Conservation (phyloP, 2,888 invertebrate genomes). For the Acleris cristana region DNA sequence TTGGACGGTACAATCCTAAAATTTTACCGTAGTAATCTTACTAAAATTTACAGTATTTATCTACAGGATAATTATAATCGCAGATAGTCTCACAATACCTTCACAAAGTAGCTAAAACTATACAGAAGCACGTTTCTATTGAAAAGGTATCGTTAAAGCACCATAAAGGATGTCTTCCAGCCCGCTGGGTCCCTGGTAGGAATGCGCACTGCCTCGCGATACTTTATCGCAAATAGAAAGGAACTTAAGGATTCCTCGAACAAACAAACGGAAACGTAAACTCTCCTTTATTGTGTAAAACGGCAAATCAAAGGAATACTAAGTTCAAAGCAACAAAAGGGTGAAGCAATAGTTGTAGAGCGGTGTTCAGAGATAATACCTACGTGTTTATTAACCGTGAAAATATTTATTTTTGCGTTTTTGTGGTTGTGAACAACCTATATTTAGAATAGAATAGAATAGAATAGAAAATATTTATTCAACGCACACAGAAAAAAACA, state of each 20-base stretch:
- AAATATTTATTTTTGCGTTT: not conserved
- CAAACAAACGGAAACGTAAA: conserved; percentile 74
- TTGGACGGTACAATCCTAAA: no score
- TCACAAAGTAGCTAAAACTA: conserved; percentile 7
- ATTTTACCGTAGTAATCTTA: no score
- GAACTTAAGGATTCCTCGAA: conserved; percentile 71
- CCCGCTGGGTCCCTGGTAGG: conserved; percentile 60
- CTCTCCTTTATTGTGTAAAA: conserved; percentile 68
- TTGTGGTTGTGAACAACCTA: no score
- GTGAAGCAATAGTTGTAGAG: conserved; percentile 55
- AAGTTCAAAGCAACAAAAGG: conserved; percentile 58
- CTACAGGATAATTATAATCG: no score
- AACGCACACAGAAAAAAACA: no score
- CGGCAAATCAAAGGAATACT: conserved; percentile 72
- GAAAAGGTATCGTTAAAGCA: conserved; percentile 51
- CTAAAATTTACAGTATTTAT: no score
- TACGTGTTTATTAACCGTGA: conserved; percentile 31
- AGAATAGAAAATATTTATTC: no score
- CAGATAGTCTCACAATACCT: not conserved
- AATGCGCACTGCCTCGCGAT: conserved; percentile 70
- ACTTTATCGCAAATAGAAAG: conserved; percentile 73
- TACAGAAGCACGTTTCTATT: conserved; percentile 37
- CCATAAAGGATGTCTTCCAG: conserved; percentile 69
- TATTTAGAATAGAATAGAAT: no score
- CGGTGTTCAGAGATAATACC: conserved; percentile 41